A percentile compares a stretch with the other conserved stretches of the same genome.
Evolutionary conservation across 2,113 vertebrate species (phyloP).

Genomic region (Petrocephalus zakoni): DNA sequence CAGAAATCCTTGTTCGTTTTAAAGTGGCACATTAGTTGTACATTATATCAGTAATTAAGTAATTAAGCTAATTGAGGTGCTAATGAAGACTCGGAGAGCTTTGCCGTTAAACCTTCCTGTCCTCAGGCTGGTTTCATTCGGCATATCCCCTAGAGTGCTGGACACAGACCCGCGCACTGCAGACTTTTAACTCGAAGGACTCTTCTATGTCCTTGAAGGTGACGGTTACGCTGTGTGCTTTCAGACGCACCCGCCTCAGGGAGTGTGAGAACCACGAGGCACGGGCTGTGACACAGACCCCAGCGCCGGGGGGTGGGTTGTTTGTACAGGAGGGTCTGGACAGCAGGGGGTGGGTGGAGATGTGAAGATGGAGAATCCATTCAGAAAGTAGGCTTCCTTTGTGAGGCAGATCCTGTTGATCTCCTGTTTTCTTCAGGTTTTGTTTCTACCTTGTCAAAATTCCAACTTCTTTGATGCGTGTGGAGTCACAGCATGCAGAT

Average conservation of each 20-base stretch:
- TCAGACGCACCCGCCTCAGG: background rate
- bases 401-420: background rate
- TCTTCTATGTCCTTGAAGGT: background rate
- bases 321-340: background rate
- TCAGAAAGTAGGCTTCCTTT: background rate
- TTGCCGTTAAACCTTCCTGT: background rate
- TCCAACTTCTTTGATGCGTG: background rate
- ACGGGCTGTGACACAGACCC: background rate
- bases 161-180: background rate
- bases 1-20: background rate
- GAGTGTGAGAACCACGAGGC: background rate
- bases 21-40: background rate
- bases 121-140: background rate
- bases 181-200: background rate
- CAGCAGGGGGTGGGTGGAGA: background rate
- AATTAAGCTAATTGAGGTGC: slow-evolving; percentile 1
- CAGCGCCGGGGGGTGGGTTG: background rate
- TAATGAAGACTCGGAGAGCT: slow-evolving; percentile 2
- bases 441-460: background rate
- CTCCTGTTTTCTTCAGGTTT: background rate
- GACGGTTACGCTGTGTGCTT: background rate
- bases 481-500: slow-evolving; percentile 40
- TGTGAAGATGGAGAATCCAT: background rate
- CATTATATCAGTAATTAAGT: background rate
- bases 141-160: background rate